These are phyloP conservation scores for Parazoanthus atlanticus DNA, from an alignment of 92 coral and sea anemone species.

Conservation along the genomic window DNA sequence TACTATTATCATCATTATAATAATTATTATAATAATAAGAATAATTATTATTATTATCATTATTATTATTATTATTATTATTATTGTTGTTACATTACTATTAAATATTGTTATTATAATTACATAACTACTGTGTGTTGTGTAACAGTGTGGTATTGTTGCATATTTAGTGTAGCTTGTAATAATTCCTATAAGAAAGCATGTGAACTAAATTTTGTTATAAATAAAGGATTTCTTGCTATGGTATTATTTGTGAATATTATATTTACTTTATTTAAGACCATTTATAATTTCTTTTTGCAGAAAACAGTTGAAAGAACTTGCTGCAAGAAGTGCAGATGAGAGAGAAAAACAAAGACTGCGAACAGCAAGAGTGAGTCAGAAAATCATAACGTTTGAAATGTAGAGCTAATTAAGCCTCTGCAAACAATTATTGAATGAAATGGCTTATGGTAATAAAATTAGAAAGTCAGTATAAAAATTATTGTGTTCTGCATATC, in stretches of 20 bases:
- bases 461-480: too few species aligned
- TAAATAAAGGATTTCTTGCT: neutral
- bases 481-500: neutral
- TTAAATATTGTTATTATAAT: too few species aligned
- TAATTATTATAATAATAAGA: too few species aligned
- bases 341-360: conserved; percentile 39
- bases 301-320: conserved; percentile 57
- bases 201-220: neutral
- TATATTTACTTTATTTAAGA: neutral
- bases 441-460: neutral
- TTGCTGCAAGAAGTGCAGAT: conserved; percentile 43
- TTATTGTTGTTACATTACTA: too few species aligned
- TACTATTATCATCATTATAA: too few species aligned
- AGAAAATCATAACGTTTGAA: neutral
- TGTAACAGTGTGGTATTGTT: too few species aligned
- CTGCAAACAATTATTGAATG: neutral
- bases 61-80: too few species aligned
- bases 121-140: neutral
- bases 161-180: too few species aligned
- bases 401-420: neutral
- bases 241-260: neutral
- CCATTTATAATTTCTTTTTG: neutral
- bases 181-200: too few species aligned
- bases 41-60: too few species aligned
- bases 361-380: conserved; percentile 35